These are phyloP conservation scores for Frankliniella fusca DNA, from an alignment of 2,888 invertebrate species.

Conservation along the genomic window DNA sequence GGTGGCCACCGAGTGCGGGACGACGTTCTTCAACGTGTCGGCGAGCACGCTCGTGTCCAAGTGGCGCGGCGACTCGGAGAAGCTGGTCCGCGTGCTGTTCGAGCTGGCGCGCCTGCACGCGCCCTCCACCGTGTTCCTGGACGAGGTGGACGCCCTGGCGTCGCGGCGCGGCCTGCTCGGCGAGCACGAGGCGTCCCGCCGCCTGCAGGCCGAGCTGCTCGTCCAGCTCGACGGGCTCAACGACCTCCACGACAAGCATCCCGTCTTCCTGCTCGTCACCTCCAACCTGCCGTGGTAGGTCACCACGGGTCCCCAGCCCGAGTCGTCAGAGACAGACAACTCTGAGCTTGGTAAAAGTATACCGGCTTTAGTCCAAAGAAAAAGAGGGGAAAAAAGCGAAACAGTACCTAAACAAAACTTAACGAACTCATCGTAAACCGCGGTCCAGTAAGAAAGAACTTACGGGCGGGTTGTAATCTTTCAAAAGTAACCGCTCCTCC, in stretches of 20 bases:
- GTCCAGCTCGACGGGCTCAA: conserved; percentile 78
- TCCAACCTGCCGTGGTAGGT: conserved; percentile 86
- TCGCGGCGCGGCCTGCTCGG: conserved; percentile 50
- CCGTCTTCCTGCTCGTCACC: conserved; percentile 73
- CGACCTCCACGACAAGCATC: conserved; percentile 47
- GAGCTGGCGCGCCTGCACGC: conserved; percentile 79
- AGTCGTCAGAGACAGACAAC: too few relatives aligned
- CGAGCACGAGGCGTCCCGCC: conserved; percentile 80
- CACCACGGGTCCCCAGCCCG: too few relatives aligned
- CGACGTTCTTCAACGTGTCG: conserved; percentile 85
- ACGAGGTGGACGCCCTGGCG: conserved; percentile 84
- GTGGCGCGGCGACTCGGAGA: conserved; percentile 95
- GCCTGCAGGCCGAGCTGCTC: conserved; percentile 85
- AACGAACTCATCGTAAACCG: too few relatives aligned
- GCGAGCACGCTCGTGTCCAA: conserved; percentile 88
- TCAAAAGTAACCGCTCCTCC: too few relatives aligned
- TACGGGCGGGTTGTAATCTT: too few relatives aligned
- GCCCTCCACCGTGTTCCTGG: conserved; percentile 88
- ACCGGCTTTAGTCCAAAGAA: neutral
- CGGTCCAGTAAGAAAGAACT: too few relatives aligned
- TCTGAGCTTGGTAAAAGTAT: neutral
- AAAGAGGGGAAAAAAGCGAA: too few relatives aligned
- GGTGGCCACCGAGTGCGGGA: conserved; percentile 72
- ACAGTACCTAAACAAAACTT: too few relatives aligned
- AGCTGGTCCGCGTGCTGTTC: conserved; percentile 81